These are phyloP conservation scores for Panzeria rudis DNA, from an alignment of 2,888 invertebrate genomes.

Conservation along the genomic window DNA sequence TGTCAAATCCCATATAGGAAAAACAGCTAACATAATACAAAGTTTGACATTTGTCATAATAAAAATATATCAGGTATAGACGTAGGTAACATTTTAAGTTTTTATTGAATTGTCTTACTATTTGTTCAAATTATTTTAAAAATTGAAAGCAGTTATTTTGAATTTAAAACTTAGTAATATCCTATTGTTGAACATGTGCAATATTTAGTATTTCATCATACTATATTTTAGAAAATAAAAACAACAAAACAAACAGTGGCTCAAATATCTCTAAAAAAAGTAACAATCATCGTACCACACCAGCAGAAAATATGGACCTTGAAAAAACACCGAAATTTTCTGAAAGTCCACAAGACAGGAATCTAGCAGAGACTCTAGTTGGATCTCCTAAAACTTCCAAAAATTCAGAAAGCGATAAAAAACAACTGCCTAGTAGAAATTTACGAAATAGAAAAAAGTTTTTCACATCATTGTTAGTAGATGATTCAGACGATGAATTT, in stretches of 20 bases:
- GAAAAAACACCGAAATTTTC: not conserved
- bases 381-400: conserved; percentile 25
- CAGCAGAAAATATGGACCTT: not conserved
- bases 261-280: not conserved
- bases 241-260: not conserved
- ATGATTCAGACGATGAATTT: not conserved
- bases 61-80: too few relatives aligned
- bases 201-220: not conserved
- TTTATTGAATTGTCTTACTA: too few relatives aligned
- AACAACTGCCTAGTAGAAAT: conserved; percentile 27
- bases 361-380: not conserved
- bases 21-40: too few relatives aligned
- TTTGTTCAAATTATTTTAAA: too few relatives aligned
- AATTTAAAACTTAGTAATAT: too few relatives aligned
- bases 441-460: conserved; percentile 45
- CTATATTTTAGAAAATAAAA: conserved; percentile 7
- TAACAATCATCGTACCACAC: not conserved
- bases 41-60: too few relatives aligned
- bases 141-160: too few relatives aligned
- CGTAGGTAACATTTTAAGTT: too few relatives aligned
- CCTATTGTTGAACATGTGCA: too few relatives aligned
- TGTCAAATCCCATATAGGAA: too few relatives aligned
- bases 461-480: conserved; percentile 13
- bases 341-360: not conserved
- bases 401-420: not conserved